phyloP scores from a whole-genome alignment of 2,113 vertebrate species.

The Myanophis thanlyinensis region DNA sequence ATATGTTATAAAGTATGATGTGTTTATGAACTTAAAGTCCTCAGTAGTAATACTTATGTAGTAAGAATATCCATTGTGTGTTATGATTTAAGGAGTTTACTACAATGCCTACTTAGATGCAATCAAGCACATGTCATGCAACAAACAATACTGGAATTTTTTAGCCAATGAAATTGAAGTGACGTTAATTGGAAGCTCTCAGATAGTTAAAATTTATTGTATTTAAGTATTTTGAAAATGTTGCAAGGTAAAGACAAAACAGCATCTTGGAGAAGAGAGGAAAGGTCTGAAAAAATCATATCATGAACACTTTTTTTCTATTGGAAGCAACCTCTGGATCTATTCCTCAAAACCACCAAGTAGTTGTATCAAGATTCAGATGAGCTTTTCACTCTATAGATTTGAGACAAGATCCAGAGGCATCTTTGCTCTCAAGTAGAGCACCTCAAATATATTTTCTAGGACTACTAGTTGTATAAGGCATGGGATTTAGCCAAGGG shows the following conservation, averaged over 20 bases:
- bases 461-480: neutral
- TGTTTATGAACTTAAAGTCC: neutral
- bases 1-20: neutral
- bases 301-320: neutral
- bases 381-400: neutral
- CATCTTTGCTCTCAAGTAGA: neutral
- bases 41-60: neutral
- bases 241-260: neutral
- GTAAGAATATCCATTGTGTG: neutral
- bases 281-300: neutral
- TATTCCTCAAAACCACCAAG: neutral
- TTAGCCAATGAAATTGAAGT: neutral
- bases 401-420: neutral
- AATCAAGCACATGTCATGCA: neutral
- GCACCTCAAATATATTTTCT: neutral
- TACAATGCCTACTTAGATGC: neutral
- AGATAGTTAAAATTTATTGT: neutral
- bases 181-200: neutral
- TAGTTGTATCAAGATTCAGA: neutral
- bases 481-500: neutral
- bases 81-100: neutral
- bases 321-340: neutral
- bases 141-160: neutral
- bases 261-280: neutral
- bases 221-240: neutral